Evolutionary conservation across 2,888 invertebrate species (phyloP), one percentile per base, ranked within the genome.

Genomic region (Microplitis deprimator): DNA sequence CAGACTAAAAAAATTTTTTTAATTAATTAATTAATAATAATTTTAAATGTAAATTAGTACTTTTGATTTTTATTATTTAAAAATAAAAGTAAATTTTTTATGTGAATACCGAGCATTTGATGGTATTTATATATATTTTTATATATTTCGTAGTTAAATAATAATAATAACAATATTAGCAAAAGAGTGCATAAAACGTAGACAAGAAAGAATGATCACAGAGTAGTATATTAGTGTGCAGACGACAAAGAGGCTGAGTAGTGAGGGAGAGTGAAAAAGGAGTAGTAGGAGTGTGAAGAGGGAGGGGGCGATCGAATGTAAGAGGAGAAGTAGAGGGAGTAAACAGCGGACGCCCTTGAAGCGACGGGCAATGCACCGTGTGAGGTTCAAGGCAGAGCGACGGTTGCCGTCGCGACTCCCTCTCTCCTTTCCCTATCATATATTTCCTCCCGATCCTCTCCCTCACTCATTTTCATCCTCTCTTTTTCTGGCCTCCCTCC

Each of bases 331-430:
- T 61, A 79, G 60, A 17, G 70, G 76, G 84, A 79, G 85, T 82
- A 81, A 80, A 84, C 86, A 85, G 85, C 88, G 88, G 88, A 87
- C 89, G 89, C 89, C 89, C 89, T 89, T 89, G 89, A 50, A 89
- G 89, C 89, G 88, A 89, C 89, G 89, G 89, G 87, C 89, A 89
- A 89, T 89, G 89, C 89, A 89, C 89, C 87, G 89, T 83, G 86
- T 87, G 89, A 89, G 89, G 89, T 89, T 89, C 89, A 89, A 89
- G 89, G 89, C 89, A 89, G 89, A 89, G 87, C 89, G 86, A 78
- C 85, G 87, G 83, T 82, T 82, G 85, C 86, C 85, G 86, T 83
- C 84, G 75, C 79, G 75, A 65, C 79, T 68, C 76, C 67, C 77
- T 77, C 73, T 59, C 68, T 64, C 68, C 61, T 71, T 75, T 75